Conservation (phyloP, 2,888 invertebrate species). For the Cheilosia urbana region DNA sequence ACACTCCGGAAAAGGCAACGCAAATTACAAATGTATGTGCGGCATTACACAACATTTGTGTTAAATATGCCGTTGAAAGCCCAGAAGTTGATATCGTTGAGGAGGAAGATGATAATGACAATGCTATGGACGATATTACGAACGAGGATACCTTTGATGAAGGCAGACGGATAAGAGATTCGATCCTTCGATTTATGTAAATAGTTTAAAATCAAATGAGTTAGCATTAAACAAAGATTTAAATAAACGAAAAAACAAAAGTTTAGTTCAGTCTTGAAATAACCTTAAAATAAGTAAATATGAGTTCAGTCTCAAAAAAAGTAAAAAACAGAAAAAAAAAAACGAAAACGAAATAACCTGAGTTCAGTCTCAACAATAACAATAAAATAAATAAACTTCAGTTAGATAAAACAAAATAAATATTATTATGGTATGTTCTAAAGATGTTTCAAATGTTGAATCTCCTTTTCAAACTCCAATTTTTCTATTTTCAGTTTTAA, state of each 20-base stretch:
- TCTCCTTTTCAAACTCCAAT: background rate
- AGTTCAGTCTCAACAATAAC: background rate
- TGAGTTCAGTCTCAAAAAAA: background rate
- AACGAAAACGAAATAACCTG: background rate
- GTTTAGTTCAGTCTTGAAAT: background rate
- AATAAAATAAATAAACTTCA: no score
- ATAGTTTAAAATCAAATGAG: background rate
- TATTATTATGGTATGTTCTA: background rate
- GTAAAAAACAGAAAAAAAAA: no score
- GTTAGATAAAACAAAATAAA: no score
- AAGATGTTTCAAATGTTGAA: background rate
- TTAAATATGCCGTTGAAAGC: background rate
- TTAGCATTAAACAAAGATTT: background rate
- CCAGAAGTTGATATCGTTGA: background rate
- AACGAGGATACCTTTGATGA: background rate
- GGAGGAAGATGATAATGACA: background rate
- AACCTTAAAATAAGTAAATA: background rate
- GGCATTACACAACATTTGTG: constrained; percentile 9
- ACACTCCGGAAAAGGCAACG: no score
- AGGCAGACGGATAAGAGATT: no score
- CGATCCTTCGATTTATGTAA: background rate
- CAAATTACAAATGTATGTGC: background rate
- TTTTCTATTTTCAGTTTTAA: background rate
- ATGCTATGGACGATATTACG: background rate
- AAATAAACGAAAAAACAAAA: background rate